Conservation (phyloP, 1,140 invertebrate genomes). For the Drosophila sp. region DNA sequence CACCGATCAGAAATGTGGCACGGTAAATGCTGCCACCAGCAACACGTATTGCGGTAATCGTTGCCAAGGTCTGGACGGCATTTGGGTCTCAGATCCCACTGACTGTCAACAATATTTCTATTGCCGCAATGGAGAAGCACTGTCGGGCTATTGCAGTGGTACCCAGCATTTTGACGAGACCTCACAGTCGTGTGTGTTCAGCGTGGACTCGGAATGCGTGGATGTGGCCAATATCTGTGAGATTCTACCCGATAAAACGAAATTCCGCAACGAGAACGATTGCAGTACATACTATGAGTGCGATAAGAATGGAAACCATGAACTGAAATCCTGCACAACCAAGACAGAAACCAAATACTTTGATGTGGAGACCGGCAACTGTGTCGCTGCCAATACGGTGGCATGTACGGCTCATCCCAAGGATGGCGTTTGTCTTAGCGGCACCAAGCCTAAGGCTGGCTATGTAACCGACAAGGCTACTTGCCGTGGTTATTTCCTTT, state of each 20-base stretch:
- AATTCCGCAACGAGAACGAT: slow-evolving; percentile 58
- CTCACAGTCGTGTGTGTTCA: slow-evolving; percentile 46
- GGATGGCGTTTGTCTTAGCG: slow-evolving; percentile 10
- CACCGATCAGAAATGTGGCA: slow-evolving; percentile 37
- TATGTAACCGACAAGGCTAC: slow-evolving; percentile 53
- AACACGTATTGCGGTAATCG: slow-evolving; percentile 53
- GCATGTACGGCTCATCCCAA: slow-evolving; percentile 56
- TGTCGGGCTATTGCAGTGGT: slow-evolving; percentile 35
- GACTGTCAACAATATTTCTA: slow-evolving; percentile 63
- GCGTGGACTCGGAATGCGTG: slow-evolving; percentile 49
- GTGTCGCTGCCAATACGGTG: slow-evolving; percentile 33
- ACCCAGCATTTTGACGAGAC: slow-evolving; percentile 59
- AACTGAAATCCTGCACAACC: slow-evolving; percentile 20
- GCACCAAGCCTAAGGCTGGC: slow-evolving; percentile 15
- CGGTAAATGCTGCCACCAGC: slow-evolving; percentile 20
- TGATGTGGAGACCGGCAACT: slow-evolving; percentile 46
- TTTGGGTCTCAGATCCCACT: slow-evolving; percentile 65
- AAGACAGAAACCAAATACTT: slow-evolving; percentile 41
- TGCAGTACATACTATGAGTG: slow-evolving; percentile 67
- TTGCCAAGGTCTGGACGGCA: slow-evolving; percentile 50
- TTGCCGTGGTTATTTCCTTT: slow-evolving; percentile 75
- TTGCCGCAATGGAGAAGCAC: slow-evolving; percentile 43
- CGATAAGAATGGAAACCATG: slow-evolving; percentile 28
- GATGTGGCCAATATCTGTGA: slow-evolving; percentile 71
- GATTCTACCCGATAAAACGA: slow-evolving; percentile 45